phyloP scores from a whole-genome alignment of 2,888 invertebrate genomes.

The Argynnis bischoffii region DNA sequence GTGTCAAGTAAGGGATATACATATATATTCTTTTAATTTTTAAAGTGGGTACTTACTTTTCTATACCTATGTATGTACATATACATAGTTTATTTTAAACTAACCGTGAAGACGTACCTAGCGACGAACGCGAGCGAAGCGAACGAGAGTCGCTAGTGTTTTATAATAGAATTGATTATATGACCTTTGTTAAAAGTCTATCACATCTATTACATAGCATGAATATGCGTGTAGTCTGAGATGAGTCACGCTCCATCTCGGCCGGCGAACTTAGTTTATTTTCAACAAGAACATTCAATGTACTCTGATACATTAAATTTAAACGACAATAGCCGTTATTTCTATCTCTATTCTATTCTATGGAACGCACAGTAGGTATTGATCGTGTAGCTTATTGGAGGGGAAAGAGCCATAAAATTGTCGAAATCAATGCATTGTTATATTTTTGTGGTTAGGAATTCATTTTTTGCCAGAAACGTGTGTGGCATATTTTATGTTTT shows the following conservation, averaged over 20 bases:
- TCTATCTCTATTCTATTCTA: conserved; percentile 27
- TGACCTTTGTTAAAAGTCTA: no score
- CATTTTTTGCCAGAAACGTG: no score
- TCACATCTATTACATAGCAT: not conserved
- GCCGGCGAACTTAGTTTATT: conserved; percentile 45
- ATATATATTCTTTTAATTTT: no score
- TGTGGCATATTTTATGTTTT: no score
- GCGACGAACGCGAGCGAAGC: no score
- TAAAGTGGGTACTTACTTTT: no score
- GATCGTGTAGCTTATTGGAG: conserved; percentile 22
- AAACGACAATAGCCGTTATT: conserved; percentile 35
- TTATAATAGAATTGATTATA: no score
- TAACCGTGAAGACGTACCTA: no score
- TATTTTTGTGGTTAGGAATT: not conserved
- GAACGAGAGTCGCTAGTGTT: no score
- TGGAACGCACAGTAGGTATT: conserved; percentile 25
- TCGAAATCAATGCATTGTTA: conserved; percentile 17
- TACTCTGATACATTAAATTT: conserved; percentile 35
- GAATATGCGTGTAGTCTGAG: conserved; percentile 29
- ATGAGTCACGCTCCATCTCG: conserved; percentile 53
- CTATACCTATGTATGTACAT: no score
- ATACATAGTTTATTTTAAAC: no score
- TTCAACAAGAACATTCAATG: conserved; percentile 33
- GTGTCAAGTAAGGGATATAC: no score
- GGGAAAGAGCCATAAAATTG: conserved; percentile 24